These are phyloP conservation scores for Lepilemur septentrionalis DNA, from an alignment of 2,797 vertebrate species.

Conservation along the genomic window DNA sequence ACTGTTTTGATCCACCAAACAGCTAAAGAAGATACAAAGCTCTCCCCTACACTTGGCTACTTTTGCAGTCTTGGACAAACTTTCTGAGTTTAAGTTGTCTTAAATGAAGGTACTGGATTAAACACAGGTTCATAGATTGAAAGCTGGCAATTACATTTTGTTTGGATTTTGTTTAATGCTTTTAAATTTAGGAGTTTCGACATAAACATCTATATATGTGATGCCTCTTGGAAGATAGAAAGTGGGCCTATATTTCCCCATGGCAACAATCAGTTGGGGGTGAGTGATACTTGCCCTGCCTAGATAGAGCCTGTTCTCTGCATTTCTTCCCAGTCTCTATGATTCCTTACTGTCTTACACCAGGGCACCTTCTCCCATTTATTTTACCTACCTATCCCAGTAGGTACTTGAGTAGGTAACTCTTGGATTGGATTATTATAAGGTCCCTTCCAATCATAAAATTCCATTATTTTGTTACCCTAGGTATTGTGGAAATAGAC, in stretches of 20 bases:
- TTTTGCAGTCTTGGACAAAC: background rate
- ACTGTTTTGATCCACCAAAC: background rate
- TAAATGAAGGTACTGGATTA: slow-evolving; percentile 13
- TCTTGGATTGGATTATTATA: background rate
- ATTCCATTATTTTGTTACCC: slow-evolving; percentile 36
- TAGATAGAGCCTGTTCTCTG: background rate
- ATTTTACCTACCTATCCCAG: background rate
- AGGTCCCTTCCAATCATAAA: background rate
- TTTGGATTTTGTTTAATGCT: slow-evolving; percentile 31
- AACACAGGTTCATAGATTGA: background rate
- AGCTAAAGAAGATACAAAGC: background rate
- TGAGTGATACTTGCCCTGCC: background rate
- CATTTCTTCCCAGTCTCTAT: background rate
- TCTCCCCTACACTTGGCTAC: background rate
- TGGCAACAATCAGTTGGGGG: background rate
- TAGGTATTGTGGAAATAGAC: background rate
- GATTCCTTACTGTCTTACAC: background rate
- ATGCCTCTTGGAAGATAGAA: slow-evolving; percentile 10
- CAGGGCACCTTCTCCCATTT: background rate
- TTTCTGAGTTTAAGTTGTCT: slow-evolving; percentile 40
- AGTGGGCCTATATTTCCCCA: background rate
- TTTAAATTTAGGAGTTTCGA: slow-evolving; percentile 18
- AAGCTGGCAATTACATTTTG: slow-evolving; percentile 23
- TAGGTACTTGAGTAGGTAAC: background rate
- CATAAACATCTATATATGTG: background rate